Percentiles rank a stretch among this genome's conserved stretches.
These are phyloP conservation scores for Pampus argenteus DNA, from an alignment of 2,797 vertebrate species.

Conservation along the genomic window DNA sequence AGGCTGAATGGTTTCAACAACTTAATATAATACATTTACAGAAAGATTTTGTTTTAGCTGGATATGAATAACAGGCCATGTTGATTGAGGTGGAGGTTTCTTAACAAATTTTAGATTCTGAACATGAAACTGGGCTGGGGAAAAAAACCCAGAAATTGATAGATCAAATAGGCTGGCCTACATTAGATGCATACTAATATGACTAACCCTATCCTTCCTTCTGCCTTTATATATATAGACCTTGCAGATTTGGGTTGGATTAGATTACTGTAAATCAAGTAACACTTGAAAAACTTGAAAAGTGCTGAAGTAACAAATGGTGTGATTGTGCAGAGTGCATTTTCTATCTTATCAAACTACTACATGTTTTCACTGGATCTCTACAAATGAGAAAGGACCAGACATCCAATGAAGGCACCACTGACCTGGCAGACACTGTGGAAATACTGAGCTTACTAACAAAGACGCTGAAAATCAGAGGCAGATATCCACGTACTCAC, in stretches of 20 bases:
- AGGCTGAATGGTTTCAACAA: slow-evolving; percentile 22
- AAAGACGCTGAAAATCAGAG: slow-evolving; percentile 51
- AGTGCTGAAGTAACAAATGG: slow-evolving; percentile 13
- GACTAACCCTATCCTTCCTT: slow-evolving; percentile 42
- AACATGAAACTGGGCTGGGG: background rate
- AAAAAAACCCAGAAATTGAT: background rate
- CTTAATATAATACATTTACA: slow-evolving; percentile 1
- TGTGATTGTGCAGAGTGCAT: slow-evolving; percentile 1
- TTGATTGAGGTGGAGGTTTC: slow-evolving; percentile 7
- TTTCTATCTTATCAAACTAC: slow-evolving; percentile 71
- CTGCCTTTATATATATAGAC: slow-evolving; percentile 45
- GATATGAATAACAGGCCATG: background rate
- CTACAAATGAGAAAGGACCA: slow-evolving; percentile 40
- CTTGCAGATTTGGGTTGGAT: slow-evolving; percentile 47
- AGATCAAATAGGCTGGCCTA: slow-evolving; percentile 7
- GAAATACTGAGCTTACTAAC: slow-evolving; percentile 74
- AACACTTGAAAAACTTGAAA: background rate
- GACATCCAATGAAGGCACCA: slow-evolving; percentile 44
- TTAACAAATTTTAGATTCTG: background rate
- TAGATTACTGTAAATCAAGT: slow-evolving; percentile 8
- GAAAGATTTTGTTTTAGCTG: background rate
- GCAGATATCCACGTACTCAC: slow-evolving; percentile 39
- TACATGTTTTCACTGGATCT: slow-evolving; percentile 64
- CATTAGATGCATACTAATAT: slow-evolving; percentile 48
- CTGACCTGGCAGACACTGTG: slow-evolving; percentile 69